phyloP scores from a whole-genome alignment of 2,797 vertebrate genomes.

The Lemur catta region DNA sequence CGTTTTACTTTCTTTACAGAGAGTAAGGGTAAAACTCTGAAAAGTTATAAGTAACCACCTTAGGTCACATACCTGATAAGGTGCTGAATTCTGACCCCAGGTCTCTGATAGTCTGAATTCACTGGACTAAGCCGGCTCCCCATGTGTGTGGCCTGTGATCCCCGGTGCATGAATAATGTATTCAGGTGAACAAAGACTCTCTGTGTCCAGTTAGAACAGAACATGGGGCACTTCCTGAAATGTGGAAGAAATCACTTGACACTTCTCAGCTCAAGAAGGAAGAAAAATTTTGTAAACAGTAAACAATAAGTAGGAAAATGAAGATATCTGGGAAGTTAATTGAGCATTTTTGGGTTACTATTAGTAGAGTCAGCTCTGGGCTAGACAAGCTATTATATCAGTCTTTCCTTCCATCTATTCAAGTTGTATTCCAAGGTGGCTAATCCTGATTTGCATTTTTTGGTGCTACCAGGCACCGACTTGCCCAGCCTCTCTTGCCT shows the following conservation, averaged over 20 bases:
- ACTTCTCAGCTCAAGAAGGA: not conserved
- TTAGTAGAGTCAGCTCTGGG: not conserved
- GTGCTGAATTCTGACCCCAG: not conserved
- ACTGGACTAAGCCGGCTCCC: not conserved
- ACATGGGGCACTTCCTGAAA: not conserved
- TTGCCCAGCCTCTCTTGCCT: not conserved
- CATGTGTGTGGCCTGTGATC: not conserved
- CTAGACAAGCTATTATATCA: not conserved
- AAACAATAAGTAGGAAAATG: not conserved
- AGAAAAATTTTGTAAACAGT: not conserved
- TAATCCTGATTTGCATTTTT: not conserved
- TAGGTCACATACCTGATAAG: not conserved
- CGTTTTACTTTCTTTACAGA: not conserved
- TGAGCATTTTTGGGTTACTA: not conserved
- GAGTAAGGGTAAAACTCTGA: not conserved
- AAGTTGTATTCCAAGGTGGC: not conserved
- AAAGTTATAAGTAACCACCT: not conserved
- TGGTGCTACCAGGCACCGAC: not conserved
- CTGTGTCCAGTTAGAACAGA: not conserved
- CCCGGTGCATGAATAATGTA: fast-evolving
- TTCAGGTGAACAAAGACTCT: not conserved
- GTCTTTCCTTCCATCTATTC: not conserved
- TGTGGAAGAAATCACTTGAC: not conserved
- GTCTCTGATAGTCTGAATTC: not conserved
- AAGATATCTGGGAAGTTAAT: not conserved